Evolutionary conservation across 2,797 vertebrate species (phyloP), one percentile per base, ranked within the genome.

Genomic region (Trachurus trachurus): DNA sequence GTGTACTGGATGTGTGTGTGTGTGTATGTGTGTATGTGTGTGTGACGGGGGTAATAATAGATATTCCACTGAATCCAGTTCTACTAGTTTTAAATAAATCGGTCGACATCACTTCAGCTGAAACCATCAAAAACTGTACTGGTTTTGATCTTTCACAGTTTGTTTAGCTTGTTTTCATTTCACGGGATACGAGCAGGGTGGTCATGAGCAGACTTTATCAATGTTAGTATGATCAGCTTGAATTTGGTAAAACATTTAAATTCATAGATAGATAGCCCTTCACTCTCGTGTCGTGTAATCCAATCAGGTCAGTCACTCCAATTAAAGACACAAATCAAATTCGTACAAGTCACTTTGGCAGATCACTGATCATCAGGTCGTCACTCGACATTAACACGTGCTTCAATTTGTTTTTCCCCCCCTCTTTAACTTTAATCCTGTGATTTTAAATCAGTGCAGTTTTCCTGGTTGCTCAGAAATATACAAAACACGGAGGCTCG

Each of bases 361-460:
- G 77, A 86, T 75, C 60, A 54, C 53, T 66, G 81, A 81, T 78
- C 74, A 61, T 70, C 54, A 42, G 13, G 26, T 83, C 44, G 62
- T 84, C 66, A 77, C 81, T 76, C 83, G 86, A 86, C 77, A 87
- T 82, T 81, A 77, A 84, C 45, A 19, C 29, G 1, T 66, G 74
- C 65, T 86, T 83, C 31, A 82, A 80, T 54, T 87, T 71, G 52
- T 71, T 77, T 86, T 77, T 86, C 74, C 58, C 66, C 58, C 66
- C 64, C 31, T 78, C 68, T 81, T 66, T 67, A 42, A 81, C 45
- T 85, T 67, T 74, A 63, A 84, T 73, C 81, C 82, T 87, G 86
- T 85, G 87, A 87, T 89, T 86, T 67, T 90, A 94, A 94, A 94
- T 93, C 94, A 95, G 93, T 95, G 93, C 94, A 95, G 94, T 94